Conservation (phyloP, 2,797 vertebrate species). For the Falco biarmicus region DNA sequence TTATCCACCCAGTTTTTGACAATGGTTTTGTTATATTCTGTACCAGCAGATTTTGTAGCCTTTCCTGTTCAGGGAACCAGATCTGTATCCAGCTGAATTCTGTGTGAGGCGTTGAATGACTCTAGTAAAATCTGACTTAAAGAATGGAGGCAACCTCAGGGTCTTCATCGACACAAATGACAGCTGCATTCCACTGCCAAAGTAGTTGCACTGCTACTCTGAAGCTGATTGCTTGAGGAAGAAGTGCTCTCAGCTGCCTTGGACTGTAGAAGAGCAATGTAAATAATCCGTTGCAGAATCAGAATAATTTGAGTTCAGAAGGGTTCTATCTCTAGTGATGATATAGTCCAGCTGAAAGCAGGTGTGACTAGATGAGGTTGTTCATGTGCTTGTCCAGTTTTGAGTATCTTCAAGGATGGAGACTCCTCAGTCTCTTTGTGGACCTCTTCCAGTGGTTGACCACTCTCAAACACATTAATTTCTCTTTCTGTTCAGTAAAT, state of each 20-base stretch:
- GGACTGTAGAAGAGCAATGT: neutral
- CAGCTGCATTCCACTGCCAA: neutral
- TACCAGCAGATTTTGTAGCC: neutral
- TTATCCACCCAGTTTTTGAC: neutral
- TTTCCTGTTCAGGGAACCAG: neutral
- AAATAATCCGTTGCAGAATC: neutral
- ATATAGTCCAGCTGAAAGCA: neutral
- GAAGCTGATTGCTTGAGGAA: neutral
- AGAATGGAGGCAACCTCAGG: neutral
- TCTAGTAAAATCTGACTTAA: neutral
- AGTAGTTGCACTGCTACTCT: neutral
- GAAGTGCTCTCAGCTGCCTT: neutral
- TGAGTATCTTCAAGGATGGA: neutral
- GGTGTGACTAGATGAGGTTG: neutral
- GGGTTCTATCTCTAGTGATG: neutral
- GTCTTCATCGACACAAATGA: neutral
- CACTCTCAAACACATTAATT: neutral
- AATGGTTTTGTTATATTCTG: neutral
- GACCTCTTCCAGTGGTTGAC: neutral
- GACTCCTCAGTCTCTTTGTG: neutral
- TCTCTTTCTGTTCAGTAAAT: neutral
- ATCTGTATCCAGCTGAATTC: neutral
- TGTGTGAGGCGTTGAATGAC: neutral
- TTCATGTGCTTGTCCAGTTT: neutral
- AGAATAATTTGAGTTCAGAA: neutral